A percentile compares a stretch with the other conserved stretches of the same genome.
phyloP scores from a whole-genome alignment of 2,888 invertebrate genomes.

The Eumerus sabulonum region DNA sequence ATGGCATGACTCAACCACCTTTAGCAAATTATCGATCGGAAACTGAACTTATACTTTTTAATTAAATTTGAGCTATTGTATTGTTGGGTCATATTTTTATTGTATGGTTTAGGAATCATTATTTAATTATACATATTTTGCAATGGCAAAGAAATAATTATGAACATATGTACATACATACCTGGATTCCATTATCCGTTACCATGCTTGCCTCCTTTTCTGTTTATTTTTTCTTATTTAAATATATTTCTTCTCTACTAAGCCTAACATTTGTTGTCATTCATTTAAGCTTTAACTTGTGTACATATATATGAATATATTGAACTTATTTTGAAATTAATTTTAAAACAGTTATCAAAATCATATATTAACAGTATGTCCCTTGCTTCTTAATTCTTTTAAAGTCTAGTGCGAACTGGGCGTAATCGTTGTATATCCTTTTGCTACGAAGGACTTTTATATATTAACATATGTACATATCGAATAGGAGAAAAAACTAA shows the following conservation, averaged over 20 bases:
- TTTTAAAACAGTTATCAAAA: constrained; percentile 14
- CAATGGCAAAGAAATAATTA: too few species aligned
- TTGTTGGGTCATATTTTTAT: too few species aligned
- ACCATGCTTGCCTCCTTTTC: constrained; percentile 74
- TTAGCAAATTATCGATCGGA: too few species aligned
- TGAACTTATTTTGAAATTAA: neutral
- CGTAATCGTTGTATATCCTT: constrained; percentile 73
- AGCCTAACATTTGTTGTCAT: neutral
- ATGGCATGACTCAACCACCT: too few species aligned
- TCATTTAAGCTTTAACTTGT: neutral
- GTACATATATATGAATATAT: neutral
- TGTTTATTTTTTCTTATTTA: neutral
- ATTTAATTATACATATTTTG: too few species aligned
- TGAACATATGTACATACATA: constrained; percentile 70
- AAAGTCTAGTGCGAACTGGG: constrained; percentile 78
- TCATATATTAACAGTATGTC: constrained; percentile 6
- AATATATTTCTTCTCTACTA: neutral
- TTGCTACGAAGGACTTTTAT: constrained; percentile 71
- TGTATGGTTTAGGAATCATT: too few species aligned
- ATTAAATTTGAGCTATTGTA: too few species aligned
- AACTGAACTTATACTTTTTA: too few species aligned
- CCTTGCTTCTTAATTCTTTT: constrained; percentile 77
- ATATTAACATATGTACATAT: neutral
- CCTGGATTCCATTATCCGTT: constrained; percentile 79
- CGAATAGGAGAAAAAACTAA: constrained; percentile 70